phyloP scores from a whole-genome alignment of 2,888 invertebrate species.

The Heteromyza rotundicornis region DNA sequence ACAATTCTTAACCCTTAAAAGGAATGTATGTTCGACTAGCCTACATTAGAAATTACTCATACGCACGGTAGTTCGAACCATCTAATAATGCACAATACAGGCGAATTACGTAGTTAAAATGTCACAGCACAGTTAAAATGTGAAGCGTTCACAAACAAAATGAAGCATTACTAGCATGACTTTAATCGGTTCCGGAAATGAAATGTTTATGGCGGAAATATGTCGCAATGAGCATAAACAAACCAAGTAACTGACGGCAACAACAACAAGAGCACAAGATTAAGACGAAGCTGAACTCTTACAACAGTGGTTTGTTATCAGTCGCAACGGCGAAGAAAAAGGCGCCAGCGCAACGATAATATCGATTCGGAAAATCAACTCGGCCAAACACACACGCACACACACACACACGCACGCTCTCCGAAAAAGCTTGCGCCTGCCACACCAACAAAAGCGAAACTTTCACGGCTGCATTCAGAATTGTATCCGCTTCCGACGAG shows the following conservation, averaged over 20 bases:
- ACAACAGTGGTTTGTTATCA: conserved; percentile 1
- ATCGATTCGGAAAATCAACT: conserved; percentile 21
- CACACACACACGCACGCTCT: conserved; percentile 9
- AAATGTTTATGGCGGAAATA: conserved; percentile 17
- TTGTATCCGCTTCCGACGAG: conserved; percentile 61
- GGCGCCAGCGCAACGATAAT: conserved; percentile 20
- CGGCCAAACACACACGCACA: not conserved
- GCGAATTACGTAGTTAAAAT: no score
- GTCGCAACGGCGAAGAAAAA: not conserved
- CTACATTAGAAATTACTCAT: no score
- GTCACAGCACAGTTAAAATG: no score
- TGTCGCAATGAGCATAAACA: conserved; percentile 7
- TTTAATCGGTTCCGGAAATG: conserved; percentile 16
- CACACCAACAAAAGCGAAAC: conserved; percentile 24
- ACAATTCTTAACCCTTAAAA: no score
- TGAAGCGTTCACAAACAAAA: conserved; percentile 1
- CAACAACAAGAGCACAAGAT: conserved; percentile 5
- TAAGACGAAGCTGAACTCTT: not conserved
- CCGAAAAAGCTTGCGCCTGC: conserved; percentile 5
- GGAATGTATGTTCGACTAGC: no score
- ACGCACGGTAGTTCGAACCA: no score
- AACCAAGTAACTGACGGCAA: not conserved
- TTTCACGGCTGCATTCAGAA: conserved; percentile 46
- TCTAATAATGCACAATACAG: no score
- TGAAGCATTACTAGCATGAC: not conserved